Percentiles rank a stretch among this genome's conserved stretches.
Conservation (phyloP, 2,888 invertebrate genomes). For the Agrenia bidenticulata region DNA sequence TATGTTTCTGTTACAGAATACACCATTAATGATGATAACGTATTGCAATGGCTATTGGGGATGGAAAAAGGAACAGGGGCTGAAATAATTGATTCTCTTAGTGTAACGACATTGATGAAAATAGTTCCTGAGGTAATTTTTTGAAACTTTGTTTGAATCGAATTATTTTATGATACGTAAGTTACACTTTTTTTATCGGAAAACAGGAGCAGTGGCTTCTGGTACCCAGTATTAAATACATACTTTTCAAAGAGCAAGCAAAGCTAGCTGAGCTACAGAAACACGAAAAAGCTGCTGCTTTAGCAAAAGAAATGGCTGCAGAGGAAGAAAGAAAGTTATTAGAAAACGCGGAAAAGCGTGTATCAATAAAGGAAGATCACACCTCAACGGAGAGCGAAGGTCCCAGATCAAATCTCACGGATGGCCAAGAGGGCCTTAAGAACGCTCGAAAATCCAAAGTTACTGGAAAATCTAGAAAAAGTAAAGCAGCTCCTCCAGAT, state of each 20-base stretch:
- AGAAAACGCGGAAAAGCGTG: not conserved
- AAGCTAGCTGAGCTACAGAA: not conserved
- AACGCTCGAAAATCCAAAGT: not conserved
- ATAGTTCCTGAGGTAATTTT: constrained; percentile 39
- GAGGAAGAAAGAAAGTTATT: not conserved
- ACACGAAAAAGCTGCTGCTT: not conserved
- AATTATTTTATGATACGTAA: too few species aligned
- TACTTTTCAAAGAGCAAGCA: constrained; percentile 23
- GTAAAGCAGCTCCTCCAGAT: not conserved
- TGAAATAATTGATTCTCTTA: constrained; percentile 29
- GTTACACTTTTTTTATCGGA: not conserved
- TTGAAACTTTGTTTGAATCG: not conserved
- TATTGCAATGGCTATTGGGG: constrained; percentile 38
- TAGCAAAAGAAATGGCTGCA: not conserved
- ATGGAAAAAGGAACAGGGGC: constrained; percentile 30
- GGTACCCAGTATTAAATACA: constrained; percentile 48
- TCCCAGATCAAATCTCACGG: not conserved
- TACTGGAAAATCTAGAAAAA: not conserved
- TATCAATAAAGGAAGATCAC: not conserved
- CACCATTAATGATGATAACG: constrained; percentile 40
- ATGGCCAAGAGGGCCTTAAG: not conserved
- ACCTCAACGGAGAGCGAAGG: not conserved
- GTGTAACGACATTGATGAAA: constrained; percentile 35
- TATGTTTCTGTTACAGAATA: constrained; percentile 41
- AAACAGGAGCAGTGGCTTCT: constrained; percentile 46